Evolutionary conservation across 2,888 invertebrate species (phyloP), one percentile per base, ranked within the genome.

Genomic region (Acleris cristana): DNA sequence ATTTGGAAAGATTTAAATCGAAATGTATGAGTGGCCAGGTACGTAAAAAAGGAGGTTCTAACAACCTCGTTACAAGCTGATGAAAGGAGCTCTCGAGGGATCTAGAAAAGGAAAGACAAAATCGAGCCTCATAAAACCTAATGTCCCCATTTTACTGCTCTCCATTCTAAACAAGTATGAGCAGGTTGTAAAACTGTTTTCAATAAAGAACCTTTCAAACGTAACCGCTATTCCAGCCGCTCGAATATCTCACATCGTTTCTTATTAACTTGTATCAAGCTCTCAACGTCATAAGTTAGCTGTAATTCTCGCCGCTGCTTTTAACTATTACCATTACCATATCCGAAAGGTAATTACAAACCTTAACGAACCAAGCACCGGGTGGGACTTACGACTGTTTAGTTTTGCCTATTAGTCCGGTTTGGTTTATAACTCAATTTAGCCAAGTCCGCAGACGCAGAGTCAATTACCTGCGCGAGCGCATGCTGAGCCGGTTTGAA

Each of bases 391-490:
- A 58, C 52, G 57, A 48, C 66, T 56, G 34, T 66, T 66, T 48
- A 53, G 52, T 52, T 62, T 62, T 62, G 40, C 30, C 60, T 61
- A 56, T 26, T 40, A 45, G 45, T 26, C 63, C 60, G 71, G 62
- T 62, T 66, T 57, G 66, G 58, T 58, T 65, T 65, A 65, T 73
- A 71, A 72, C 73, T 73, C 71, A 72, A 73, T 73, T 73, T 71
- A 72, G 51, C 69, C 69, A 48, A 63, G 61, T n/a, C 61, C 59
- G 45, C 44, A 52, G 54, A 55, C 73, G 73, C 74, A 75, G 82
- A 88, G 88, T 87, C 87, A 86, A 86, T 90, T 91, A 90, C 90
- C 91, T 91, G 91, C 89, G 91, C 89, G 76, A 76, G 87, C 87
- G 88, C 89, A 84, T 76, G 85, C 77, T 77, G 79, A 84, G 85